A percentile compares a stretch with the other conserved stretches of the same genome.
Conservation (phyloP, 2,797 vertebrate genomes). For the Lutjanus argentimaculatus region DNA sequence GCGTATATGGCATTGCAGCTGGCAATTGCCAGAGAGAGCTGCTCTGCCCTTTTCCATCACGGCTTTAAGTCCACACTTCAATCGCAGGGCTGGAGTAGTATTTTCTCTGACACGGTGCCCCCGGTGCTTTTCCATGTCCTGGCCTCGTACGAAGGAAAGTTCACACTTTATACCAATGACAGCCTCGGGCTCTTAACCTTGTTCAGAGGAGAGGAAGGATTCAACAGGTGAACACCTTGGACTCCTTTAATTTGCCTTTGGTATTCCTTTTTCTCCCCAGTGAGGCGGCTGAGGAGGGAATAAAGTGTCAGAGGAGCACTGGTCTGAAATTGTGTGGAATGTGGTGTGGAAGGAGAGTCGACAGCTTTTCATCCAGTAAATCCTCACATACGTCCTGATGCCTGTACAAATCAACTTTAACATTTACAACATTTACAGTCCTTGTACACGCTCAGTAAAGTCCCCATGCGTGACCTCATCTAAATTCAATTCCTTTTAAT, state of each 20-base stretch:
- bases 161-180: slow-evolving; percentile 60
- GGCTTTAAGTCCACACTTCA: slow-evolving; percentile 57
- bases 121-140: slow-evolving; percentile 51
- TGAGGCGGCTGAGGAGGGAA: slow-evolving; percentile 7
- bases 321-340: slow-evolving; percentile 28
- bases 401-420: background rate
- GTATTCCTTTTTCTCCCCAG: slow-evolving; percentile 12
- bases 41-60: slow-evolving; percentile 67
- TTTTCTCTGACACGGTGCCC: slow-evolving; percentile 59
- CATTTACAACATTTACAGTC: background rate
- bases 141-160: slow-evolving; percentile 49
- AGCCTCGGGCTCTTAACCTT: slow-evolving; percentile 60
- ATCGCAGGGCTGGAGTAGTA: slow-evolving; percentile 29
- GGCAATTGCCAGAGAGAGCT: slow-evolving; percentile 53
- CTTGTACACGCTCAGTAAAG: background rate
- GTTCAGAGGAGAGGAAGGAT: slow-evolving; percentile 40
- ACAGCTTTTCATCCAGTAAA: slow-evolving; percentile 11
- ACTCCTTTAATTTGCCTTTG: slow-evolving; percentile 42
- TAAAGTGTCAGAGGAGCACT: slow-evolving; percentile 9
- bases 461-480: background rate
- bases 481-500: background rate
- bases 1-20: slow-evolving; percentile 47
- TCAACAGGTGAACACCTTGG: slow-evolving; percentile 67
- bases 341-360: slow-evolving; percentile 3
- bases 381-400: background rate